phyloP scores from a whole-genome alignment of 2,113 vertebrate species.

The Ariopsis seemanni region DNA sequence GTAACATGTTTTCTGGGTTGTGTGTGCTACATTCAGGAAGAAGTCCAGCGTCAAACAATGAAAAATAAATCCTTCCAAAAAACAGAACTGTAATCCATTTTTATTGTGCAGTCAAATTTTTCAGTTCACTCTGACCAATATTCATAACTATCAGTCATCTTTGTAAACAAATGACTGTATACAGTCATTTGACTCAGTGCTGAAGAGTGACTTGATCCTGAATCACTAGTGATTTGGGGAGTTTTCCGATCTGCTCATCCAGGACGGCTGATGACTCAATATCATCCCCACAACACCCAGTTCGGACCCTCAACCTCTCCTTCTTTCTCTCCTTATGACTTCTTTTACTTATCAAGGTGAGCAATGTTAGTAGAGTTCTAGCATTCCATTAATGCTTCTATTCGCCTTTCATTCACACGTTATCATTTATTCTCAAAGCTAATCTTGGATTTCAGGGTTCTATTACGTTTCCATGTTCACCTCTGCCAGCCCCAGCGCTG shows the following conservation, averaged over 20 bases:
- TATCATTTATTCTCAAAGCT: background rate
- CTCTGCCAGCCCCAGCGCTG: background rate
- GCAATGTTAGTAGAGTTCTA: background rate
- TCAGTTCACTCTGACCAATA: background rate
- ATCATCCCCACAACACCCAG: background rate
- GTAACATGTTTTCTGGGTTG: too few species aligned
- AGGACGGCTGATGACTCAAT: constrained; percentile 4
- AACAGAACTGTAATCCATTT: background rate
- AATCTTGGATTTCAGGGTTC: background rate
- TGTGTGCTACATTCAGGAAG: too few species aligned
- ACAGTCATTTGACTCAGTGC: background rate
- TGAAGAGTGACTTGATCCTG: constrained; percentile 3
- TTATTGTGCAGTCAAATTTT: background rate
- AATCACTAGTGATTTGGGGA: constrained; percentile 11
- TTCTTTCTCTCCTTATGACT: background rate
- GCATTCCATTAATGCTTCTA: background rate
- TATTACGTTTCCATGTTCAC: background rate
- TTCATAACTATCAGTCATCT: background rate
- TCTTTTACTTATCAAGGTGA: background rate
- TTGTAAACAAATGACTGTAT: background rate
- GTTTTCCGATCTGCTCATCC: constrained; percentile 8
- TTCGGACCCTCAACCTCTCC: background rate
- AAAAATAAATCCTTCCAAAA: background rate
- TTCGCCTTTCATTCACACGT: background rate
- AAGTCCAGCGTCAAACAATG: background rate